Evolutionary conservation across 2,888 invertebrate genomes (phyloP), one percentile per base, ranked within the genome.

Genomic region (Hypomecis atomaria): DNA sequence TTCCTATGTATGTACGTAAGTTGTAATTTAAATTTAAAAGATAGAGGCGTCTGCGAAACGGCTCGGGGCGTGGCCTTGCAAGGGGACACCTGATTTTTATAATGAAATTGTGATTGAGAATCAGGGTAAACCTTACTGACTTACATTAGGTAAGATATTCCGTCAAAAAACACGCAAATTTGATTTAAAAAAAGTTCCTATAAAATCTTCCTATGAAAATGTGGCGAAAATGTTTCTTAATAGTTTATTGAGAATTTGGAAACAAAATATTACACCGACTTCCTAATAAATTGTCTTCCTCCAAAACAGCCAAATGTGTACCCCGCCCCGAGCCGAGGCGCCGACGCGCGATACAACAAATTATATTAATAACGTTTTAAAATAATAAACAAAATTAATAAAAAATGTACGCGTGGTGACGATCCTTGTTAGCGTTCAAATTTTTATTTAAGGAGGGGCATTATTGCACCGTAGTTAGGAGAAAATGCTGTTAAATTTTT

Each of bases 1-100:
- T 92, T 92, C 92, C 92, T 92, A 92, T 92, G 91, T 92, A 92
- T 91, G 91, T 92, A 92, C 90, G 90, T 92, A 92, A 92, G 92
- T 82, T 85, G 90, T 92, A 92, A 91, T 88, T 89, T 89, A 89
- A 89, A 87, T 83, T 81, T 80, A 79, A 87, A 86, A 81, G 85
- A 89, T 85, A 91, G 90, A 89, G 90, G 91, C 85, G 86, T 76
- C 70, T 66, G 69, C 59, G 82, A 74, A 73, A 71, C 89, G 86
- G 87, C 86, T 88, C 78, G 78, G 80, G 73, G 65, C 67, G 69
- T 76, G 78, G 69, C 6, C 43, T 65, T 66, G 58, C 64, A 70
- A 67, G 75, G 79, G 80, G 77, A 67, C 61, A 78, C 85, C 86
- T 86, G 88, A 85, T 83, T 79, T 76, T 73, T 77, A 82, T 85